phyloP scores from a whole-genome alignment of 2,113 vertebrate genomes.

The Penelope pileata region DNA sequence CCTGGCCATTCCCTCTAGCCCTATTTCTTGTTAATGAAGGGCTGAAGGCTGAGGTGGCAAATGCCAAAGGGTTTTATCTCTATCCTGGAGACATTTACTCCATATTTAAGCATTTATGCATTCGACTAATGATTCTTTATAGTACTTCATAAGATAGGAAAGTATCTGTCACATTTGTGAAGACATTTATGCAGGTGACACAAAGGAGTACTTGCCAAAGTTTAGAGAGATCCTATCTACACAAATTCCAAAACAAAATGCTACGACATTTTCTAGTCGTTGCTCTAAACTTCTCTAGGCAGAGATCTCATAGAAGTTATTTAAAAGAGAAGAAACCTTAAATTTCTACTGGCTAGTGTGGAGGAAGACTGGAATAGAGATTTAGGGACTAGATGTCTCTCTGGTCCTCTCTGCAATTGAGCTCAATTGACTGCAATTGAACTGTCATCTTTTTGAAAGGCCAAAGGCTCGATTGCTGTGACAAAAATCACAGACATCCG shows the following conservation, averaged over 20 bases:
- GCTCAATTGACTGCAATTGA: fast-evolving
- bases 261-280: background rate
- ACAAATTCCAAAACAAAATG: background rate
- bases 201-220: background rate
- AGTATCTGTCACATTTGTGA: background rate
- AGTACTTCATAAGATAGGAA: background rate
- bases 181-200: background rate
- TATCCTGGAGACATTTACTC: background rate
- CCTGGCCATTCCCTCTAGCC: no score
- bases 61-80: background rate
- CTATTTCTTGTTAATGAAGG: no score
- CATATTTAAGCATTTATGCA: background rate
- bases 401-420: background rate
- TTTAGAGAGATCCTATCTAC: background rate
- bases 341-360: background rate
- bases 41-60: background rate
- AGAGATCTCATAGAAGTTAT: background rate
- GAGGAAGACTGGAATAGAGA: background rate
- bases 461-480: background rate
- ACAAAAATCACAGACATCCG: background rate
- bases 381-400: background rate
- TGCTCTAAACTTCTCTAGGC: background rate
- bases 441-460: background rate
- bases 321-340: background rate
- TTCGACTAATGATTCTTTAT: background rate